These are phyloP conservation scores for Conistra vaccinii DNA, from an alignment of 2,888 invertebrate genomes.

Conservation along the genomic window DNA sequence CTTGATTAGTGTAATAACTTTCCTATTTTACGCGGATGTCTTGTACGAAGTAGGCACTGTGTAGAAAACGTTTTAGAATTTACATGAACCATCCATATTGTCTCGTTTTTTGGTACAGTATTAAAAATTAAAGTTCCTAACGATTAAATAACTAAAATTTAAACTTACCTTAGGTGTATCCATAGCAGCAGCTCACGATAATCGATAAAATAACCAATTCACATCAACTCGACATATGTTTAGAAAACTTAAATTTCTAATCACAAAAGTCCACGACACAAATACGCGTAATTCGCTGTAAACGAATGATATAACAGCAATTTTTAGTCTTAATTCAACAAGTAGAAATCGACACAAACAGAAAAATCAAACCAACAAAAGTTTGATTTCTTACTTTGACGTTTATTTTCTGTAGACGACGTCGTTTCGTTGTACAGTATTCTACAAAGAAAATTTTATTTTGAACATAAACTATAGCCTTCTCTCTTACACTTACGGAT, in stretches of 20 bases:
- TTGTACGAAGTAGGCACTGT: background rate
- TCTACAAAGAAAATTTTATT: background rate
- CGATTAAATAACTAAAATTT: constrained; percentile 12
- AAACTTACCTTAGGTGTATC: constrained; percentile 86
- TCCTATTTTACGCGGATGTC: background rate
- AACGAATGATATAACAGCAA: constrained; percentile 18
- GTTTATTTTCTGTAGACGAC: constrained; percentile 42
- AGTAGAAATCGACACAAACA: constrained; percentile 47
- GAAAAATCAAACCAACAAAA: constrained; percentile 56
- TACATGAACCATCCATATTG: background rate
- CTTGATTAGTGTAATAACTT: background rate
- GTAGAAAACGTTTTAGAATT: background rate
- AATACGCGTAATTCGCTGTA: constrained; percentile 5
- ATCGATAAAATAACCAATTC: constrained; percentile 81
- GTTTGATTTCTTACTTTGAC: constrained; percentile 58
- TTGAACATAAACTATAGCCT: constrained; percentile 27
- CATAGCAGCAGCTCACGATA: constrained; percentile 77
- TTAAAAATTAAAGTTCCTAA: background rate
- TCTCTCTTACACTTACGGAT: background rate
- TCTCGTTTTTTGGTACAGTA: background rate
- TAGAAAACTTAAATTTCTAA: constrained; percentile 43
- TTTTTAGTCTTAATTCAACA: constrained; percentile 38
- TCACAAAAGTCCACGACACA: constrained; percentile 37
- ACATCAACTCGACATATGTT: constrained; percentile 71
- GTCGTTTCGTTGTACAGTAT: background rate